Percentiles rank a stretch among this genome's conserved stretches.
phyloP scores from a whole-genome alignment of 2,888 invertebrate genomes.

The Gryllus longicercus region DNA sequence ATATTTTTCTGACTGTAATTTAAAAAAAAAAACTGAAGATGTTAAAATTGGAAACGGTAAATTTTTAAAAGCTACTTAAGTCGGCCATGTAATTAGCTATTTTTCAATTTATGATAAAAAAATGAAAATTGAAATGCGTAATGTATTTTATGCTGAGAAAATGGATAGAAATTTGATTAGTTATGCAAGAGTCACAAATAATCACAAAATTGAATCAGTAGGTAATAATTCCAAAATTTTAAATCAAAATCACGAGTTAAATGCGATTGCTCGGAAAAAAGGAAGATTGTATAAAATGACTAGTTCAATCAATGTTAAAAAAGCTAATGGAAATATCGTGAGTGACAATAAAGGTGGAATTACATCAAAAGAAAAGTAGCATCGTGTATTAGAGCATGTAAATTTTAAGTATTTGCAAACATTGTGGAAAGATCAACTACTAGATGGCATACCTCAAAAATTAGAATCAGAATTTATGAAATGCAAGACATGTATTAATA shows the following conservation, averaged over 20 bases:
- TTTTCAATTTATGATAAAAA: neutral
- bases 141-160: neutral
- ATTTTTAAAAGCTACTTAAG: neutral
- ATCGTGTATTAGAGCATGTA: neutral
- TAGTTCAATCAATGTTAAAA: too few relatives aligned
- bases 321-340: neutral
- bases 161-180: conserved; percentile 1
- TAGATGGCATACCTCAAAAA: too few relatives aligned
- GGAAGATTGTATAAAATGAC: neutral
- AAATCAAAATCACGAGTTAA: neutral
- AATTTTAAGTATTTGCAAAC: neutral
- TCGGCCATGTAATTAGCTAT: neutral
- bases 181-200: neutral
- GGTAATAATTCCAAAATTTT: neutral
- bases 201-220: neutral
- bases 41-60: neutral
- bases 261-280: neutral
- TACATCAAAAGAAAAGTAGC: neutral
- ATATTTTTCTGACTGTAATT: neutral
- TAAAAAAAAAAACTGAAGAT: neutral
- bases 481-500: too few relatives aligned
- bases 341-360: too few relatives aligned
- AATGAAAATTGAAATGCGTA: neutral
- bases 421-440: too few relatives aligned
- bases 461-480: too few relatives aligned